Percentiles rank a stretch among this genome's conserved stretches.
These are phyloP conservation scores for Gambusia yucatana DNA, from an alignment of 2,797 vertebrate species.

Conservation along the genomic window DNA sequence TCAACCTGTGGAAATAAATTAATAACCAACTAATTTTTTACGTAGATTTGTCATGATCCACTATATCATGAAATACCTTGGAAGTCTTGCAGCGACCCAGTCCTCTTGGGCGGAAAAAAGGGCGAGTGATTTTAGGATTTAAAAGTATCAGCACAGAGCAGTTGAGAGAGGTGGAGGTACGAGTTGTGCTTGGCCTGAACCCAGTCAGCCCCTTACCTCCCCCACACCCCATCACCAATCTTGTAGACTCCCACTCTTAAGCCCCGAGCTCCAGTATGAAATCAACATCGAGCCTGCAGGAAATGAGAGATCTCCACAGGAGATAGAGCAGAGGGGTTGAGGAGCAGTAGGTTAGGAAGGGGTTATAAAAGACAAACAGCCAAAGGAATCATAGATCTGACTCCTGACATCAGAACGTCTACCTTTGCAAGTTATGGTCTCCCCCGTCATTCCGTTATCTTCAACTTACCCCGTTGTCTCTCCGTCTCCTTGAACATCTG, in stretches of 20 bases:
- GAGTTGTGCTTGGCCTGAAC: slow-evolving; percentile 67
- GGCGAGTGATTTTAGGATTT: slow-evolving; percentile 22
- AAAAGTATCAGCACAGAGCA: slow-evolving; percentile 41
- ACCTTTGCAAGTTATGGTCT: slow-evolving; percentile 35
- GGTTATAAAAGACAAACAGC: slow-evolving; percentile 67
- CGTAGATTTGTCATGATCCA: not conserved
- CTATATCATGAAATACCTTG: not conserved
- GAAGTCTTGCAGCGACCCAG: not conserved
- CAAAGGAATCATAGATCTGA: slow-evolving; percentile 58
- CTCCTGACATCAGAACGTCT: slow-evolving; percentile 57
- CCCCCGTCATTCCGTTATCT: slow-evolving; percentile 35
- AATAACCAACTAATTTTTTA: not conserved
- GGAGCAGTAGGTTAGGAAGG: slow-evolving; percentile 47
- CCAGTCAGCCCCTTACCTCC: slow-evolving; percentile 62
- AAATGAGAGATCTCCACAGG: slow-evolving; percentile 81
- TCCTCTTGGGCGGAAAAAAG: not conserved
- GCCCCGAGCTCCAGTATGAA: slow-evolving; percentile 75
- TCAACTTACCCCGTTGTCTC: slow-evolving; percentile 18
- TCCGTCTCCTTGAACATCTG: slow-evolving; percentile 52
- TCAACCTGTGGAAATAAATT: not conserved
- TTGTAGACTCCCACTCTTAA: slow-evolving; percentile 68
- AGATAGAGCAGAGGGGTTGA: slow-evolving; percentile 67
- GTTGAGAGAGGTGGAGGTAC: slow-evolving; percentile 57
- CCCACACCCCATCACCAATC: slow-evolving; percentile 43
- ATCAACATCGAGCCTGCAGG: slow-evolving; percentile 79